Base-by-base conservation (phyloP, 2,888 invertebrate species). In the Meiosimyza platycephala region DNA sequence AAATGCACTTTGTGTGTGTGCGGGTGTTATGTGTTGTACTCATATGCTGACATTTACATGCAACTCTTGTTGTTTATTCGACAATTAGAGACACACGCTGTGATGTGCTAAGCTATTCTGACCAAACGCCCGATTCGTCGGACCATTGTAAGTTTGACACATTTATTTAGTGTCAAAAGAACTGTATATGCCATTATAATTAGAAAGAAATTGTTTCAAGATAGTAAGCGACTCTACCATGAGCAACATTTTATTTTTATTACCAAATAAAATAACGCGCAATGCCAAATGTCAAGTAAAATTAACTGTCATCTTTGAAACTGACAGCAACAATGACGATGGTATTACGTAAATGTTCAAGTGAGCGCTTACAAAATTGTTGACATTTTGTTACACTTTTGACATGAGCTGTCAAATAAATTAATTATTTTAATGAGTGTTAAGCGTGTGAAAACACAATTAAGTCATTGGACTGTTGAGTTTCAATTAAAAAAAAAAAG, bases 1-100 rank as follows among this genome's bases (percentile, higher is more conserved):
- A 83, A 82, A 82, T 83, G 84, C 83, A 82, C 80, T 83, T 40
- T 40, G 48, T 47, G 60, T 72, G 47, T 68, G 55, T 63, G 48
- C 6, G 40, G 63, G 33, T 67, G 33, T 67, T 50, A 22, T 66
- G 28, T 22, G 22, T 33, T 67, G 51, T n/a, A 54, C 62, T 50
- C 62, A 50, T 52, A 65, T 73, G 66, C 65, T 73, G 67, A 75
- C 72, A 75, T 73, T 33, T 54, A 52, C 69, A 62, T 55, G 51
- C 52, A 33, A 33, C 40, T 22, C 2, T n/a, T 59, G 11, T 68
- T 77, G 74, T 76, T 76, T 76, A 74, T 74, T 64, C 70, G 65
- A 72, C 77, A 76, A 76, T 77, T 76, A 75, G 74, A 74, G 76
- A 73, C 76, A 73, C 74, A 73, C 76, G 74, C 75, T 77, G 40